These are phyloP conservation scores for Phataginus tricuspis DNA, from an alignment of 2,797 vertebrate species.

Conservation along the genomic window DNA sequence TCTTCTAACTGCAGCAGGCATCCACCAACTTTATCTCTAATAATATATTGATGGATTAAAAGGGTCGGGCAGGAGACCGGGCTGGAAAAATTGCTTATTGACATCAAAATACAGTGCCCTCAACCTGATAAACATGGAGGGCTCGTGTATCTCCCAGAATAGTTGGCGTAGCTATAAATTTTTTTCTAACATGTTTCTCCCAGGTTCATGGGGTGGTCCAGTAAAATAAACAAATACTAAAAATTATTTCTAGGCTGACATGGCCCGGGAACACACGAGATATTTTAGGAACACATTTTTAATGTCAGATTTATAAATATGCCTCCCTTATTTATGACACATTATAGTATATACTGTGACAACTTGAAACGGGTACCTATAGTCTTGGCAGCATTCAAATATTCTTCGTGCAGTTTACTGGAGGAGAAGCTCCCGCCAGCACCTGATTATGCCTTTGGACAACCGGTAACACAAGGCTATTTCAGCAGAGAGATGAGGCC, in stretches of 20 bases:
- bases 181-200: slow-evolving; percentile 85
- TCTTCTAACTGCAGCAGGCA: slow-evolving; percentile 99
- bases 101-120: slow-evolving; percentile 99
- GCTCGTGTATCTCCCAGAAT: slow-evolving; percentile 92
- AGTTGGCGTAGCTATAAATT: slow-evolving; percentile 90
- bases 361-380: slow-evolving; percentile 68
- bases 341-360: slow-evolving; percentile 14
- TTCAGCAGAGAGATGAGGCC: slow-evolving; percentile 72
- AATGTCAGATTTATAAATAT: slow-evolving; percentile 72
- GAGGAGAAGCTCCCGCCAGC: slow-evolving; percentile 40
- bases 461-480: slow-evolving; percentile 61
- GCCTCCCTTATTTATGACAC: slow-evolving; percentile 73
- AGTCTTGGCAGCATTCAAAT: slow-evolving; percentile 50
- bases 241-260: slow-evolving; percentile 82
- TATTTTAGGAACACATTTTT: slow-evolving; percentile 81
- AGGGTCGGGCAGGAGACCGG: slow-evolving; percentile 99
- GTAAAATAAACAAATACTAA: slow-evolving; percentile 89
- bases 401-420: slow-evolving; percentile 47
- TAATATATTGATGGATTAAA: slow-evolving; percentile 99
- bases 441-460: slow-evolving; percentile 78
- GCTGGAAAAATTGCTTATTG: slow-evolving; percentile 99
- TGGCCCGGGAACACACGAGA: slow-evolving; percentile 67
- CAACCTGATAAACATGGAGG: slow-evolving; percentile 99
- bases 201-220: slow-evolving; percentile 88
- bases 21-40: slow-evolving; percentile 99